These are phyloP conservation scores for Pogonomyrmex californicus DNA, from an alignment of 1,140 invertebrate genomes.

Conservation along the genomic window DNA sequence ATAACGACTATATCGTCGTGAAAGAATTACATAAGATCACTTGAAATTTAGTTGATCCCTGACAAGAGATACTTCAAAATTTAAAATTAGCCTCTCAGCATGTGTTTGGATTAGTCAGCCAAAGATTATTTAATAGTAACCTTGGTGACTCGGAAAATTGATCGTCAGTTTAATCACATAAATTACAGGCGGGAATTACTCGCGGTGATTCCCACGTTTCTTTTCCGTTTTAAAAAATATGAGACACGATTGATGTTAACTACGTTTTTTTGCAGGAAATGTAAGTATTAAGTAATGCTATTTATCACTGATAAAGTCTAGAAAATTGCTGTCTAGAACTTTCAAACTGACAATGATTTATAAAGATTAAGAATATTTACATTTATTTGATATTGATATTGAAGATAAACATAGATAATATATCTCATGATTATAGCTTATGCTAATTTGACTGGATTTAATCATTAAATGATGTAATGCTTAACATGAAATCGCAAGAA, in stretches of 20 bases:
- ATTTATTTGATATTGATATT: not conserved
- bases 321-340: not conserved
- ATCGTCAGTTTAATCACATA: conserved; percentile 19
- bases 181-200: conserved; percentile 3
- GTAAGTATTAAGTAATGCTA: not conserved
- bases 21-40: conserved; percentile 25
- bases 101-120: not conserved
- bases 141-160: conserved; percentile 25
- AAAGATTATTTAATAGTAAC: conserved; percentile 62
- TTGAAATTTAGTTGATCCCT: conserved; percentile 56
- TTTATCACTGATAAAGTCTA: not conserved
- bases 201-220: conserved; percentile 13
- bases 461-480: not conserved
- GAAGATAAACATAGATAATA: not conserved
- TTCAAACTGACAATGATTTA: not conserved
- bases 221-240: not conserved
- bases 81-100: conserved; percentile 26
- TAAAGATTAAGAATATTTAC: not conserved
- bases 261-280: not conserved
- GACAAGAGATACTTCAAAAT: not conserved
- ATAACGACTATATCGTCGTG: not conserved
- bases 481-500: not conserved
- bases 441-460: not conserved
- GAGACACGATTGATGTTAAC: not conserved
- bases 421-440: not conserved